phyloP scores from a whole-genome alignment of 2,888 invertebrate genomes.

The Drosophila nr. medialis region DNA sequence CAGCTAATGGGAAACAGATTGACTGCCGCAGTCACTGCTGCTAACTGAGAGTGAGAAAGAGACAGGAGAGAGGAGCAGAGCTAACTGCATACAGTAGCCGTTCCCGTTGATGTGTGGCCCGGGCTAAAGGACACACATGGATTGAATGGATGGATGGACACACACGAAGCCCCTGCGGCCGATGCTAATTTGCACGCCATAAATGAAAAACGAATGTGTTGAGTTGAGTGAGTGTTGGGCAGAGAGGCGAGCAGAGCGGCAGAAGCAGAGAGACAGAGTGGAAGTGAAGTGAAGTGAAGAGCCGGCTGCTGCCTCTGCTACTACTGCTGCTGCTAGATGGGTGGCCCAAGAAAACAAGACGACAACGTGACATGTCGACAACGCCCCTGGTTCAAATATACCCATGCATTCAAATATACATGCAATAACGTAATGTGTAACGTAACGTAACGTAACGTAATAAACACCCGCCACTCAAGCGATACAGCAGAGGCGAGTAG shows the following conservation, averaged over 20 bases:
- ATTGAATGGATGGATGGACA: constrained; percentile 18
- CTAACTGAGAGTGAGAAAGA: background rate
- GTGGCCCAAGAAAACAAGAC: constrained; percentile 44
- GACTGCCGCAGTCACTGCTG: constrained; percentile 21
- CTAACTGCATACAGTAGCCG: constrained; percentile 54
- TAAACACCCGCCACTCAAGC: constrained; percentile 30
- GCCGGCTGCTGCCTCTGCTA: constrained; percentile 44
- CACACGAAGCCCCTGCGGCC: constrained; percentile 71
- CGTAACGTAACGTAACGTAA: constrained; percentile 9
- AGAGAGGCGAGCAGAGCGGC: constrained; percentile 1
- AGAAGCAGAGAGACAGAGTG: constrained; percentile 6
- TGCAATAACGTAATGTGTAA: constrained; percentile 1
- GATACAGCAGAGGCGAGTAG: background rate
- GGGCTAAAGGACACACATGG: constrained; percentile 61
- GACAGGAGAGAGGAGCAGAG: background rate
- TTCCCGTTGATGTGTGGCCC: constrained; percentile 49
- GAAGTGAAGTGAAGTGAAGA: constrained; percentile 52
- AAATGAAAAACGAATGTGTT: constrained; percentile 76
- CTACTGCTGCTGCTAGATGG: constrained; percentile 43
- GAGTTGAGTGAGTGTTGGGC: constrained; percentile 44
- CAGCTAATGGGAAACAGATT: constrained; percentile 63
- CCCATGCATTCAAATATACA: constrained; percentile 1
- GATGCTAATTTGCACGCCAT: constrained; percentile 80
- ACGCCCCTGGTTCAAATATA: constrained; percentile 46
- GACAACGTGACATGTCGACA: constrained; percentile 51